Evolutionary conservation across 1,140 invertebrate species (phyloP).

Genomic region (Leptonema lineaticorne): DNA sequence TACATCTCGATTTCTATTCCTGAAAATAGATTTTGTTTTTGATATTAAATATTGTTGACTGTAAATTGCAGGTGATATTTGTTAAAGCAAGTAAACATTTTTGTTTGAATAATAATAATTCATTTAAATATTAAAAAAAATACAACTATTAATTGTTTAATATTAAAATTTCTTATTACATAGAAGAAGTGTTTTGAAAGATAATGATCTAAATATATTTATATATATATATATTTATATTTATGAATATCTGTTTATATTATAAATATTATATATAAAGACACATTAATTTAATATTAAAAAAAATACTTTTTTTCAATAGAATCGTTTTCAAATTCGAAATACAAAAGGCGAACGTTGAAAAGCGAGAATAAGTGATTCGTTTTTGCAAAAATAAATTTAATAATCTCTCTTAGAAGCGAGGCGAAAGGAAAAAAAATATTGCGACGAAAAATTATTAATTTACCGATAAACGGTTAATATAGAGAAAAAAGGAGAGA

Average conservation of each 20-base stretch:
- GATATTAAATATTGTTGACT: too few relatives aligned
- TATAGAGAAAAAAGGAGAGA: slow-evolving; percentile 17
- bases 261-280: too few relatives aligned
- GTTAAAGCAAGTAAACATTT: too few relatives aligned
- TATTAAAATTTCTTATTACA: too few relatives aligned
- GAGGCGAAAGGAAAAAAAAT: not conserved
- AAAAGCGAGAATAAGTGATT: not conserved
- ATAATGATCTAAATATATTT: not conserved
- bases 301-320: not conserved
- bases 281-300: too few relatives aligned
- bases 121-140: too few relatives aligned
- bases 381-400: slow-evolving; percentile 7
- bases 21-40: slow-evolving; percentile 45
- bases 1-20: slow-evolving; percentile 55
- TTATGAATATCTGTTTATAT: too few relatives aligned
- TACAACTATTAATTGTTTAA: too few relatives aligned
- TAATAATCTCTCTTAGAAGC: not conserved
- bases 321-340: slow-evolving; percentile 6
- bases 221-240: not conserved
- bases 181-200: not conserved
- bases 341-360: not conserved
- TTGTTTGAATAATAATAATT: too few relatives aligned
- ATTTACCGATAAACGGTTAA: slow-evolving; percentile 22
- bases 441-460: slow-evolving; percentile 9
- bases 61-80: too few relatives aligned